Conservation (phyloP, 2,797 vertebrate genomes). For the Chrysocyon brachyurus region DNA sequence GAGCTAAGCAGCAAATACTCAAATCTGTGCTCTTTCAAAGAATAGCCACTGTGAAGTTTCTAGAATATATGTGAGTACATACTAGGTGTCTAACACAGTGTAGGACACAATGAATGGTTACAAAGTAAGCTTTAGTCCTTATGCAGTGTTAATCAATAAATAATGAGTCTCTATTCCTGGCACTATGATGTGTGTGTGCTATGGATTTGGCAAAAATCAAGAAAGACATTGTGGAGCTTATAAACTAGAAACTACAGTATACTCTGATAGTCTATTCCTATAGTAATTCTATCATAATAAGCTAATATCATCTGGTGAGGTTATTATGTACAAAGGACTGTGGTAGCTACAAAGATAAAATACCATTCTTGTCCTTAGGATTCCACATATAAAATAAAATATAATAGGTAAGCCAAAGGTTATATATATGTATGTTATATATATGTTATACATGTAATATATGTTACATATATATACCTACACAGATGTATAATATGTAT, state of each 20-base stretch:
- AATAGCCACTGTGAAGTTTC: slow-evolving; percentile 17
- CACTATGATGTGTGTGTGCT: not conserved
- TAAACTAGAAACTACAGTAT: not conserved
- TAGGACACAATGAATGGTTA: not conserved
- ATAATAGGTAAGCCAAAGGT: not conserved
- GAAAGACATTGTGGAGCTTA: not conserved
- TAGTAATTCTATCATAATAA: not conserved
- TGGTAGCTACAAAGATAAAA: not conserved
- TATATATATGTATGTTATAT: not conserved
- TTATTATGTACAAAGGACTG: slow-evolving; percentile 16
- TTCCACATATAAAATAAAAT: not conserved
- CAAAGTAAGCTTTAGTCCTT: not conserved
- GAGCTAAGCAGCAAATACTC: not conserved
- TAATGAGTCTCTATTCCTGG: not conserved
- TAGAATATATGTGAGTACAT: not conserved
- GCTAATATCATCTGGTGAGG: not conserved
- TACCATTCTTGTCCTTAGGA: not conserved
- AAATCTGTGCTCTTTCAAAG: not conserved
- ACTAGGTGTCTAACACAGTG: not conserved
- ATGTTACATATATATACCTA: not conserved
- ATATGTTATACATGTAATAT: too few species aligned
- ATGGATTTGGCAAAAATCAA: not conserved
- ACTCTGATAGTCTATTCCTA: not conserved
- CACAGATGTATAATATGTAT: not conserved
- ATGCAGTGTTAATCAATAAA: not conserved